Base-by-base conservation (phyloP, 1,140 invertebrate genomes). In the Hylaeus anthracinus region DNA sequence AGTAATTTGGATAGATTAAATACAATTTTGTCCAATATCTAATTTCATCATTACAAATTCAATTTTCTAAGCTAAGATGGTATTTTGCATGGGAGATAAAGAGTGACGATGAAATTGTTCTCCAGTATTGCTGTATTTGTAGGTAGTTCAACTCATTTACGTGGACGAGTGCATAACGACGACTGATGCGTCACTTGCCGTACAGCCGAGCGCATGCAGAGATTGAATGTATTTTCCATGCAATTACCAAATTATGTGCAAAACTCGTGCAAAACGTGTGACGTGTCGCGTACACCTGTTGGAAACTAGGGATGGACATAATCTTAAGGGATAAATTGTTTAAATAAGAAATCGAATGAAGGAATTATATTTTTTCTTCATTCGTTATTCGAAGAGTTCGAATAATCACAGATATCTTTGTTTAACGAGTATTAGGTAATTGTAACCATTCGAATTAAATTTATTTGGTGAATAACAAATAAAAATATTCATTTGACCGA, bases 161-260 rank as follows among this genome's bases (percentile, higher is more conserved):
- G 48, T 63, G 60, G 39, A 15, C 77, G 56, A 67, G 55, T 71
- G 67, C 55, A 69, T 45, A 53, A 61, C n/a, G 53, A 48, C 39
- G 56, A 81, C 39, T 41, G 9, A n/a, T 48, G 67, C 64, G 43
- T 80, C 41, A 83, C 61, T 69, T 67, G 73, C 63, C 53, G 26
- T 72, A 81, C 45, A 69, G 56, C 56, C 69, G 48, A 85, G 72
- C 77, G 67, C 82, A 85, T 84, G 84, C 83, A 81, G 66, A 15
- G 48, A 41, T 80, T 72, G 14, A 71, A 12, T 72, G 82, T 70
- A 71, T 71, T 51, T 14, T 26, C 9, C 45, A 41, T 48, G 43
- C 61, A 53, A 61, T 15, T 41, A 51, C 5, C 39, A 71, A 80
- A 75, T 72, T 43, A 65, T 67, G 45, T n/a, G 55, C 12, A 56